Evolutionary conservation across 2,888 invertebrate genomes (phyloP).

Genomic region (Gortyna flavago): DNA sequence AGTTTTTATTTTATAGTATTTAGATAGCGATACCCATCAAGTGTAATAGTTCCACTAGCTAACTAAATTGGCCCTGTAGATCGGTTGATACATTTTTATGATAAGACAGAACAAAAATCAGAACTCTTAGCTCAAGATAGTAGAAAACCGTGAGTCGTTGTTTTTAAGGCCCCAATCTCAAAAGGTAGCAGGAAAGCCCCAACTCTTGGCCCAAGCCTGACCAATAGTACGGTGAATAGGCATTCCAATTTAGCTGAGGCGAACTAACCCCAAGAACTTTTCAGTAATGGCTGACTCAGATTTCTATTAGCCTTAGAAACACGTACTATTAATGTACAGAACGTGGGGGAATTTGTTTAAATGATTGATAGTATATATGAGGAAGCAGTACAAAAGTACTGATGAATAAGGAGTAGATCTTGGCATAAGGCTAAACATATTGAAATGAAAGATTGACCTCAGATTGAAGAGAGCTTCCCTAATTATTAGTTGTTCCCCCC

Average conservation of each 20-base stretch:
- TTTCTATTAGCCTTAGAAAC: conserved; percentile 40
- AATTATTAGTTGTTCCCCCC: not conserved
- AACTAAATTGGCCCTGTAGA: too few relatives aligned
- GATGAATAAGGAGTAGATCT: not conserved
- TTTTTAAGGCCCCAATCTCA: conserved; percentile 34
- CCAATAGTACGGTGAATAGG: conserved; percentile 66
- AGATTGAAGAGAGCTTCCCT: not conserved
- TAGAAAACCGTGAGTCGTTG: not conserved
- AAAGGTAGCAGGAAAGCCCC: conserved; percentile 37
- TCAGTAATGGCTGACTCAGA: conserved; percentile 44
- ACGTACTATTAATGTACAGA: conserved; percentile 40
- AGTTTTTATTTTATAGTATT: too few relatives aligned
- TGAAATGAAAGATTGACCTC: not conserved
- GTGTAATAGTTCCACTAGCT: too few relatives aligned
- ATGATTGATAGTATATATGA: conserved; percentile 14
- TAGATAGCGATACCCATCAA: too few relatives aligned
- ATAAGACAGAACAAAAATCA: not conserved
- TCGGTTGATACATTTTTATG: not conserved
- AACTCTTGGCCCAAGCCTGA: conserved; percentile 36
- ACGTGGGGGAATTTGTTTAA: conserved; percentile 38
- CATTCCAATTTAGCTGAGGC: conserved; percentile 67
- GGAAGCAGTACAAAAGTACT: not conserved
- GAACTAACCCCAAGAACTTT: conserved; percentile 42
- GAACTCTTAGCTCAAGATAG: not conserved
- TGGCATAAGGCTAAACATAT: not conserved